Conservation (phyloP, 2,888 invertebrate species). For the Patella pellucida region DNA sequence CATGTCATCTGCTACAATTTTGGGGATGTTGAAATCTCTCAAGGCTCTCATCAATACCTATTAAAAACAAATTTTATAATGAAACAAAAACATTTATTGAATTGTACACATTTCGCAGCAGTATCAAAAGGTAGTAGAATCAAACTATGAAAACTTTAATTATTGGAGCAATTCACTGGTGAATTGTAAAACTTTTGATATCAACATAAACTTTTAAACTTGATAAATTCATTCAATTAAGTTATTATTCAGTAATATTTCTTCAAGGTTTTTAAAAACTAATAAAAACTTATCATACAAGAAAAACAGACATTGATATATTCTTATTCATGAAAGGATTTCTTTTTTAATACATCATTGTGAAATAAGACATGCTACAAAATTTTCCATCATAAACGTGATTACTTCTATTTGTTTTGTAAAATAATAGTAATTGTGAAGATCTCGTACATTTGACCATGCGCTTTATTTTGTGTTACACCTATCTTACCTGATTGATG, state of each 20-base stretch:
- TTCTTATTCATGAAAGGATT: no score
- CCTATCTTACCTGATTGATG: not conserved
- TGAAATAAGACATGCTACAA: no score
- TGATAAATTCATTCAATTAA: no score
- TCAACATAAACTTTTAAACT: not conserved
- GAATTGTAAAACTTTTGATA: not conserved
- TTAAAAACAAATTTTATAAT: not conserved
- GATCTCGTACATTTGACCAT: not conserved
- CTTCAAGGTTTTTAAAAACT: no score
- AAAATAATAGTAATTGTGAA: not conserved
- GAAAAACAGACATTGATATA: no score
- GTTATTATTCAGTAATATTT: no score
- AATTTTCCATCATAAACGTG: no score
- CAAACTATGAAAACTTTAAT: no score
- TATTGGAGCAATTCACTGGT: no score
- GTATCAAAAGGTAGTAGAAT: no score
- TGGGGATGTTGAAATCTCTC: slow-evolving; percentile 95
- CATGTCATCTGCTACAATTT: slow-evolving; percentile 93
- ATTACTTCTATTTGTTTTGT: not conserved
- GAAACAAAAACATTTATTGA: not conserved
- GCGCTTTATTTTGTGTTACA: not conserved
- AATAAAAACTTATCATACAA: no score
- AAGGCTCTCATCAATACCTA: slow-evolving; percentile 88
- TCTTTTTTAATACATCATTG: no score
- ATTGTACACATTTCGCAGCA: not conserved